These are phyloP conservation scores for Andrena cerasifolii DNA, from an alignment of 1,140 invertebrate genomes.

Conservation along the genomic window DNA sequence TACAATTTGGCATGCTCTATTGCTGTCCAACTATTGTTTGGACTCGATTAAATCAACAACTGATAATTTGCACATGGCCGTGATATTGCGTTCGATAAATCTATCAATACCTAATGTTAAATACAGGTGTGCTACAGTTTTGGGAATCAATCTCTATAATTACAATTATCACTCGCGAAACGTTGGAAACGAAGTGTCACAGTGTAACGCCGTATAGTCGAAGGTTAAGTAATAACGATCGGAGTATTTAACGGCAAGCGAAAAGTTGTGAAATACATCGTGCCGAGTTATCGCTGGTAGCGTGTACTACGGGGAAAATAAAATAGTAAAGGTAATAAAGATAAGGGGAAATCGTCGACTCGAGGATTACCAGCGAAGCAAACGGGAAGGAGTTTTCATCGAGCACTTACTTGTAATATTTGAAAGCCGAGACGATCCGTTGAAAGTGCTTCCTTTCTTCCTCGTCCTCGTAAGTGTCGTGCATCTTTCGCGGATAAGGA, in stretches of 20 bases:
- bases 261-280: background rate
- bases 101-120: background rate
- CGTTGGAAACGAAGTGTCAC: background rate
- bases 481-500: slow-evolving; percentile 69
- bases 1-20: background rate
- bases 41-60: background rate
- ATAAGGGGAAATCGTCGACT: background rate
- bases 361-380: slow-evolving; percentile 9
- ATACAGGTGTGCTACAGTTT: background rate
- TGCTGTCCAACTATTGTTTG: background rate
- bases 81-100: background rate
- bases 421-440: slow-evolving; percentile 90
- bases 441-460: slow-evolving; percentile 91
- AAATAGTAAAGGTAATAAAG: slow-evolving; percentile 24
- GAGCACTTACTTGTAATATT: slow-evolving; percentile 89
- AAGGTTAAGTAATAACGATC: slow-evolving; percentile 33
- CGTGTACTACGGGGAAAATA: background rate
- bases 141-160: background rate
- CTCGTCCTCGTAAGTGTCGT: slow-evolving; percentile 83
- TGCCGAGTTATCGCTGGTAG: background rate
- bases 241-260: background rate
- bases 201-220: background rate
- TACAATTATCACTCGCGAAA: background rate
- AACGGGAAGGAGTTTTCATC: background rate
- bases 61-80: background rate